A percentile compares a stretch with the other conserved stretches of the same genome.
phyloP scores from a whole-genome alignment of 2,888 invertebrate genomes.

The Mimachlamys varia region DNA sequence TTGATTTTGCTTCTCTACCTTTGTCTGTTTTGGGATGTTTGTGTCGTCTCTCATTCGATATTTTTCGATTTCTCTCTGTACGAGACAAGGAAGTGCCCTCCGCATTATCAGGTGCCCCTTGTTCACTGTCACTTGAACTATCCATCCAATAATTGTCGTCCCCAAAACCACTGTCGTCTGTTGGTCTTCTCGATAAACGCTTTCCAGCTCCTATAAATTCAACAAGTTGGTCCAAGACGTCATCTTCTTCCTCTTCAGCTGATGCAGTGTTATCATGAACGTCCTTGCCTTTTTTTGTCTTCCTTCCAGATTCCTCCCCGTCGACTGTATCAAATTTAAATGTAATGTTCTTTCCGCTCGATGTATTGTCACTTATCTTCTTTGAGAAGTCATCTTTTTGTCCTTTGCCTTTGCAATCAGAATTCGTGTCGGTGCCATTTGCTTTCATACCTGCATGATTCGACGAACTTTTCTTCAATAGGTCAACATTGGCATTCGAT shows the following conservation, averaged over 20 bases:
- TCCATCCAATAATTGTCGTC: constrained; percentile 47
- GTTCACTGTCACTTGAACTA: constrained; percentile 2
- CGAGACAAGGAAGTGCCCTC: not conserved
- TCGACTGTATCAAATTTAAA: not conserved
- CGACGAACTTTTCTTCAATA: not conserved
- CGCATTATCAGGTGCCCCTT: not conserved
- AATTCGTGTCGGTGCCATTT: not conserved
- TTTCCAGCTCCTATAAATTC: constrained; percentile 46
- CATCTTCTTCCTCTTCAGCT: constrained; percentile 36
- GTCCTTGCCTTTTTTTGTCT: not conserved
- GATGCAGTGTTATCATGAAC: not conserved
- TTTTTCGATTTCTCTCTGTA: not conserved
- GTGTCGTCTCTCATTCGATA: not conserved
- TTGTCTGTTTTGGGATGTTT: not conserved
- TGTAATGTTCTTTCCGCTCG: constrained; percentile 24
- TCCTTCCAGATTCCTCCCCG: not conserved
- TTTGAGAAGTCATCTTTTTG: not conserved
- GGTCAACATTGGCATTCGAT: not conserved
- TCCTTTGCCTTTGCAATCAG: not conserved
- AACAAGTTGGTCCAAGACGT: constrained; percentile 40
- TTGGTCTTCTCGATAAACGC: constrained; percentile 45
- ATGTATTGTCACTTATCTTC: not conserved
- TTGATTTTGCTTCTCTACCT: not conserved
- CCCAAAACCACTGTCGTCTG: constrained; percentile 50
- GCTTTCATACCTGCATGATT: not conserved